These are phyloP conservation scores for Malurus leucopterus DNA, from an alignment of 2,797 vertebrate genomes.

Conservation along the genomic window DNA sequence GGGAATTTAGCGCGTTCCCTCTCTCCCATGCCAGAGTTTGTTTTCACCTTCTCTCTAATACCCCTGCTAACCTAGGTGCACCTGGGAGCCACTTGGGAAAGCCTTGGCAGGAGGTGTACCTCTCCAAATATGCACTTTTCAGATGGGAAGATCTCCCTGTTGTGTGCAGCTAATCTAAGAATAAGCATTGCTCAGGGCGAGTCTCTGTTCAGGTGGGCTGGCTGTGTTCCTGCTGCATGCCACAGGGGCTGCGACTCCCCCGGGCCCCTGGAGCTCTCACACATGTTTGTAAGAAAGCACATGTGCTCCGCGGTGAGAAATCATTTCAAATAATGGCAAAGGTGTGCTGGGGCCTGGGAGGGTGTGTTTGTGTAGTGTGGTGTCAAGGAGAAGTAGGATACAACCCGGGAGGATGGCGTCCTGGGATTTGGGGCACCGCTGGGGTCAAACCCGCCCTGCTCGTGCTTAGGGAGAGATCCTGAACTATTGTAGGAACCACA, in stretches of 20 bases:
- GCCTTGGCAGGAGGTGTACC: not conserved
- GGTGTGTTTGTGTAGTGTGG: not conserved
- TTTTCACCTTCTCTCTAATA: not conserved
- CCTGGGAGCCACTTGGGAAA: not conserved
- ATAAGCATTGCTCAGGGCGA: not conserved
- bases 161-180: not conserved
- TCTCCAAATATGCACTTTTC: not conserved
- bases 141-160: not conserved
- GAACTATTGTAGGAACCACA: not conserved
- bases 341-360: not conserved
- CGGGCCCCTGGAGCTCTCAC: not conserved
- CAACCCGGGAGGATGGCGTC: not conserved
- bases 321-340: not conserved
- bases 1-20: not conserved
- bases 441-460: not conserved
- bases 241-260: not conserved
- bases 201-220: not conserved
- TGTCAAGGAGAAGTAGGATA: not conserved
- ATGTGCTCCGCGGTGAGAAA: not conserved
- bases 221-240: not conserved
- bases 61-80: not conserved
- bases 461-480: not conserved
- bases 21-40: not conserved
- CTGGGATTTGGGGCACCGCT: fast-evolving
- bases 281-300: not conserved